Conservation (phyloP, 2,113 vertebrate species). For the Sinocyclocheilus rhinocerous region DNA sequence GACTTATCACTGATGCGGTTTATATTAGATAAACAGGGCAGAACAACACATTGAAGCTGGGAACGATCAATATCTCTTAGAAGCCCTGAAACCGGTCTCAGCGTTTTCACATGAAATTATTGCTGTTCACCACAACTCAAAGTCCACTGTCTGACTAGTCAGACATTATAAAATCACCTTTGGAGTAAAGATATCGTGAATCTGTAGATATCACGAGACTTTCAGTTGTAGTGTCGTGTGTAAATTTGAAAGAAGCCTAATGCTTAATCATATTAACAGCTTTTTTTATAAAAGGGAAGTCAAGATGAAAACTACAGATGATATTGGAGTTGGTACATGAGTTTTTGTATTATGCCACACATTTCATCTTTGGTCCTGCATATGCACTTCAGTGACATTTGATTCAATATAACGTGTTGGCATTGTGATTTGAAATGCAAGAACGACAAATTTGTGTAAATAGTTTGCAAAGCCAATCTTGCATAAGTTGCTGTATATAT, state of each 20-base stretch:
- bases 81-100: constrained; percentile 26
- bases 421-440: not conserved
- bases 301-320: not conserved
- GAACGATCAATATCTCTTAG: constrained; percentile 40
- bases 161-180: constrained; percentile 41
- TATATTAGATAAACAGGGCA: constrained; percentile 37
- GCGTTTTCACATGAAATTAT: constrained; percentile 46
- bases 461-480: not conserved
- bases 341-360: not conserved
- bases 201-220: constrained; percentile 20
- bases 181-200: constrained; percentile 27
- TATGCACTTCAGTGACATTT: not conserved
- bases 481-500: not conserved
- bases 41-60: constrained; percentile 21
- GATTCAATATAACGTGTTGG: not conserved
- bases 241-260: not conserved
- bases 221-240: not conserved
- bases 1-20: constrained; percentile 1
- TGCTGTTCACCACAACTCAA: constrained; percentile 47
- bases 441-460: not conserved
- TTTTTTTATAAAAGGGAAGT: not conserved
- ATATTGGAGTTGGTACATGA: not conserved
- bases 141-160: constrained; percentile 51
- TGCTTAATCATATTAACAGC: not conserved
- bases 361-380: not conserved